Evolutionary conservation across 2,888 invertebrate genomes (phyloP).

Genomic region (Drosophila mayaguana): DNA sequence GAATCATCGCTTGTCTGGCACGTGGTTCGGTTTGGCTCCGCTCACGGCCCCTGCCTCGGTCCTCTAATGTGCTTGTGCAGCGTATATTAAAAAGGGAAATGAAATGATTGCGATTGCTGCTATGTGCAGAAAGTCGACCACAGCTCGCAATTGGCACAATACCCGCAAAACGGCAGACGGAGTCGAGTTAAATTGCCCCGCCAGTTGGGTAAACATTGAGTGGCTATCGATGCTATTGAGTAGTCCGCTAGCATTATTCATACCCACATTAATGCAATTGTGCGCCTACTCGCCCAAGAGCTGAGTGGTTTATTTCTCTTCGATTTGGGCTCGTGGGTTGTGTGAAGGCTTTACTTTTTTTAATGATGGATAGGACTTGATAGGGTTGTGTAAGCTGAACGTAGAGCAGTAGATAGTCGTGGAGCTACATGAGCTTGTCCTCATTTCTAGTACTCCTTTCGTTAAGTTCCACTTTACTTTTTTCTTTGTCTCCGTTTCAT

Average conservation of each 20-base stretch:
- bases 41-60: no score
- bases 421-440: not conserved
- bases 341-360: not conserved
- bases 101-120: constrained; percentile 79
- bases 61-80: constrained; percentile 76
- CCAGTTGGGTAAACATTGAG: constrained; percentile 77
- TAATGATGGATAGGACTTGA: not conserved
- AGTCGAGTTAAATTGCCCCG: constrained; percentile 63
- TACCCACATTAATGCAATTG: constrained; percentile 68
- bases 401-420: not conserved
- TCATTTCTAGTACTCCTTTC: no score
- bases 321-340: not conserved
- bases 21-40: constrained; percentile 59
- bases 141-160: constrained; percentile 74
- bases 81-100: constrained; percentile 81
- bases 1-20: constrained; percentile 67
- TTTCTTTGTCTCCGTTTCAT: no score
- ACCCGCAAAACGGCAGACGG: constrained; percentile 61
- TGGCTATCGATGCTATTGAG: constrained; percentile 72
- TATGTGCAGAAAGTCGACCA: constrained; percentile 45
- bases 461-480: no score
- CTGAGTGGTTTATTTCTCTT: constrained; percentile 1
- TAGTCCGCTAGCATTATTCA: constrained; percentile 29
- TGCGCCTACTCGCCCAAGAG: constrained; percentile 48
- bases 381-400: not conserved